phyloP scores from a whole-genome alignment of 2,888 invertebrate species.

The Malacosoma neustria region DNA sequence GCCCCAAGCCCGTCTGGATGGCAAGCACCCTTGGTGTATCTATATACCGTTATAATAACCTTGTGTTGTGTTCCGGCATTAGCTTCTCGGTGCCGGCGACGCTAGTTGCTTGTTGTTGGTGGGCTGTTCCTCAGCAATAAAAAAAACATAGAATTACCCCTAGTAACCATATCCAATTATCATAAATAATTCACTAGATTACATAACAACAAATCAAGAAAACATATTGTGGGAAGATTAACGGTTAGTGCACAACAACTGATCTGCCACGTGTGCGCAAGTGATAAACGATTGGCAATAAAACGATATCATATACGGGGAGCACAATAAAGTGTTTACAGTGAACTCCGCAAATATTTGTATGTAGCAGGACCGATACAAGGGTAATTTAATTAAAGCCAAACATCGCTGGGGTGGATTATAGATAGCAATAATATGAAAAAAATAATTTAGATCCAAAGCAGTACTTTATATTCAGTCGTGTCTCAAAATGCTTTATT shows the following conservation, averaged over 20 bases:
- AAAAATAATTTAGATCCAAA: neutral
- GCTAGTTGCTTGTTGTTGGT: too few species aligned
- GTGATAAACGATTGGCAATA: slow-evolving; percentile 51
- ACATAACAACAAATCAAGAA: neutral
- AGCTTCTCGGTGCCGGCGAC: too few species aligned
- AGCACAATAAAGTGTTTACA: slow-evolving; percentile 46
- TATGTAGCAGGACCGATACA: slow-evolving; percentile 30
- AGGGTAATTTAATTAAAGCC: slow-evolving; percentile 63
- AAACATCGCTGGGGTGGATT: slow-evolving; percentile 35
- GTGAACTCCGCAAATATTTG: slow-evolving; percentile 53
- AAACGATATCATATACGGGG: slow-evolving; percentile 46
- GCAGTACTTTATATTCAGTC: neutral
- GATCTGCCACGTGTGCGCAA: slow-evolving; percentile 29
- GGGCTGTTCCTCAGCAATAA: too few species aligned
- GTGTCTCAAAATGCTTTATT: neutral
- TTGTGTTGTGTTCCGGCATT: too few species aligned
- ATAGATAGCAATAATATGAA: too few species aligned
- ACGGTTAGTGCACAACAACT: slow-evolving; percentile 8
- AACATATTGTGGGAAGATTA: neutral
- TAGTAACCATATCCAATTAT: slow-evolving; percentile 3
- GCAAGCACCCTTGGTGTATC: too few species aligned
- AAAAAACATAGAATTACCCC: slow-evolving; percentile 1
- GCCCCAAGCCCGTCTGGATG: too few species aligned
- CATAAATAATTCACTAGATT: too few species aligned
- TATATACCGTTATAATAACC: too few species aligned